A percentile compares a stretch with the other conserved stretches of the same genome.
These are phyloP conservation scores for Sapayoa aenigma DNA, from an alignment of 2,113 vertebrate genomes.

Conservation along the genomic window DNA sequence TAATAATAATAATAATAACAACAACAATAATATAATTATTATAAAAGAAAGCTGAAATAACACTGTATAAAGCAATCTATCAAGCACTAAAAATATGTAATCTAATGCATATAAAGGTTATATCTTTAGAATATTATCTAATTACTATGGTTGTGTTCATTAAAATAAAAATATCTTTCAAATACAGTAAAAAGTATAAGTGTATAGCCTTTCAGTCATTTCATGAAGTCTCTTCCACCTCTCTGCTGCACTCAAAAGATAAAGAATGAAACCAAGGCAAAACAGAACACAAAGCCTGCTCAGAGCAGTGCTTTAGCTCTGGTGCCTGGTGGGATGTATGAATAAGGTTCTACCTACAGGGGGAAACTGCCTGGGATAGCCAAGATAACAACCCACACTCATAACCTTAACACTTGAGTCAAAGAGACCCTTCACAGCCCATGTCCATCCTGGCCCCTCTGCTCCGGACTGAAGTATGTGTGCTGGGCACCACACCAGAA, in stretches of 20 bases:
- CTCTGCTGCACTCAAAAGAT: not conserved
- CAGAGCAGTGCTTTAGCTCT: not conserved
- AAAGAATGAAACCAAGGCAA: not conserved
- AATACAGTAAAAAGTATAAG: not conserved
- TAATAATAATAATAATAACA: too few relatives aligned
- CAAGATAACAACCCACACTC: not conserved
- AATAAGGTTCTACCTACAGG: not conserved
- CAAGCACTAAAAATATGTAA: not conserved
- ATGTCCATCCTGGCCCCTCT: not conserved
- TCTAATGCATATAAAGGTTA: not conserved
- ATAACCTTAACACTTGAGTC: not conserved
- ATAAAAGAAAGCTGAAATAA: not conserved
- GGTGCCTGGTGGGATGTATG: accelerated
- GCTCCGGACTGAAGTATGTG: not conserved
- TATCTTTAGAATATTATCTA: not conserved
- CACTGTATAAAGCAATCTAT: not conserved
- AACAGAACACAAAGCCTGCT: not conserved
- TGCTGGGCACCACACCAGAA: not conserved
- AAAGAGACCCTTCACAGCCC: not conserved
- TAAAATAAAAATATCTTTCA: not conserved
- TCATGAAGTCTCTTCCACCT: not conserved
- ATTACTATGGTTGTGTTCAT: not conserved
- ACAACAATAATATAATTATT: not conserved
- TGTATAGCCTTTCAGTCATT: not conserved
- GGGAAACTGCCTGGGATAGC: not conserved